Evolutionary conservation across 1,140 invertebrate species (phyloP).

Genomic region (Leptestheria dahalacensis): DNA sequence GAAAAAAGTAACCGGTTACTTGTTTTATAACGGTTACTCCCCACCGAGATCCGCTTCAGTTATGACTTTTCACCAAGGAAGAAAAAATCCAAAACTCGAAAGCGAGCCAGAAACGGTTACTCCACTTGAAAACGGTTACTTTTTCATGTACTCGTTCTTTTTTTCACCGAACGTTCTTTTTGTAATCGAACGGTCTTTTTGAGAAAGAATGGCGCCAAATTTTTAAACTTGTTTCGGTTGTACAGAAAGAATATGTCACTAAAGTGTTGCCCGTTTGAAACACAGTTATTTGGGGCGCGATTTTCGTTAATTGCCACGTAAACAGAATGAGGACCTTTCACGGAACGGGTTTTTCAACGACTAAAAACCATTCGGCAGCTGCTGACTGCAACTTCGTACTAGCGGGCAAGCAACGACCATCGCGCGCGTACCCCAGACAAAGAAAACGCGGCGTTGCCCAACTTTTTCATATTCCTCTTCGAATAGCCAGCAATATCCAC

Average conservation of each 20-base stretch:
- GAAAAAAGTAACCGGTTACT: neutral
- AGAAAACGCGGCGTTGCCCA: too few species aligned
- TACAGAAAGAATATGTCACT: too few species aligned
- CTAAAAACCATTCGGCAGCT: neutral
- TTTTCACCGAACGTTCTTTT: neutral
- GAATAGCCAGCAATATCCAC: neutral
- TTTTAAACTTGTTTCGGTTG: too few species aligned
- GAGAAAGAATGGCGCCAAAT: neutral
- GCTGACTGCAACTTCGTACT: neutral
- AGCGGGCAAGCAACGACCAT: neutral
- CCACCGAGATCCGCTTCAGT: too few species aligned
- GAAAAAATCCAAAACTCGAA: too few species aligned
- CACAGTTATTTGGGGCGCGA: too few species aligned
- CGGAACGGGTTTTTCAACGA: neutral
- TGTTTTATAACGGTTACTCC: too few species aligned
- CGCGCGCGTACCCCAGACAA: neutral
- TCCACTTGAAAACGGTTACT: neutral
- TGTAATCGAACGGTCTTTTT: neutral
- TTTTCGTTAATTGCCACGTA: neutral
- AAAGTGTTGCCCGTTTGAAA: too few species aligned
- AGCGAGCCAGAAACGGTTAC: too few species aligned
- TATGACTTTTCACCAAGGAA: too few species aligned
- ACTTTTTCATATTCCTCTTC: neutral
- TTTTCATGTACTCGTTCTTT: neutral
- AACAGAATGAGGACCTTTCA: neutral